These are phyloP conservation scores for Hippocampus barbouri DNA, from an alignment of 2,113 vertebrate species.

Conservation along the genomic window DNA sequence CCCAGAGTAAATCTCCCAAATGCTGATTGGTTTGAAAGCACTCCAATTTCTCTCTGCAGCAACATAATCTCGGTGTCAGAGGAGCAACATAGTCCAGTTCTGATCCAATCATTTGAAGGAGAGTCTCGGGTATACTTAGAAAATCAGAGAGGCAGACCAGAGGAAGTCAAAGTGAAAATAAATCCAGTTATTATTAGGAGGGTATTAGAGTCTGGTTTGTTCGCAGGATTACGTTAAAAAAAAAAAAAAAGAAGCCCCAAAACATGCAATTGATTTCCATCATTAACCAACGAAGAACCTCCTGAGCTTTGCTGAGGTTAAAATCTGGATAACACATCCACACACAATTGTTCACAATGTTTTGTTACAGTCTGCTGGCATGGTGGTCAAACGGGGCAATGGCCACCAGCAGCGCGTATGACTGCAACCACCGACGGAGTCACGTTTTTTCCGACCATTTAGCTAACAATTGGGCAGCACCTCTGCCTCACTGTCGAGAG, in stretches of 20 bases:
- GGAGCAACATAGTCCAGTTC: slow-evolving; percentile 24
- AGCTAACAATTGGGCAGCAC: too few relatives aligned
- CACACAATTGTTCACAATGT: too few relatives aligned
- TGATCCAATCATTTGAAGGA: slow-evolving; percentile 39
- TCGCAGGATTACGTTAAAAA: not conserved
- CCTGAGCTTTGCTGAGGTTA: not conserved
- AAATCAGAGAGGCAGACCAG: slow-evolving; percentile 16
- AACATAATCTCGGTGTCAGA: slow-evolving; percentile 43
- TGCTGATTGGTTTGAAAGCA: slow-evolving; percentile 3
- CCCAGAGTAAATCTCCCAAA: slow-evolving; percentile 2
- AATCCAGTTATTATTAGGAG: slow-evolving; percentile 3
- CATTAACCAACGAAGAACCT: not conserved
- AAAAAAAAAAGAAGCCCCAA: not conserved
- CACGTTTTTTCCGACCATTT: too few relatives aligned
- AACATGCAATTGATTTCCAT: not conserved
- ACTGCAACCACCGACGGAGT: too few relatives aligned
- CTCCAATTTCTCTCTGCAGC: slow-evolving; percentile 11
- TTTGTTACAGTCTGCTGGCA: too few relatives aligned
- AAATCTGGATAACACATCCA: not conserved
- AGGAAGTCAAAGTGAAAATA: slow-evolving; percentile 57
- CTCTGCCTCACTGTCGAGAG: too few relatives aligned
- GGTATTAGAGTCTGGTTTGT: slow-evolving; percentile 12
- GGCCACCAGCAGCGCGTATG: too few relatives aligned
- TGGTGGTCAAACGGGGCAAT: not conserved
- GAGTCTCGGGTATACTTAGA: slow-evolving; percentile 41